Conservation (phyloP, 2,797 vertebrate species). For the Falco novaeseelandiae region DNA sequence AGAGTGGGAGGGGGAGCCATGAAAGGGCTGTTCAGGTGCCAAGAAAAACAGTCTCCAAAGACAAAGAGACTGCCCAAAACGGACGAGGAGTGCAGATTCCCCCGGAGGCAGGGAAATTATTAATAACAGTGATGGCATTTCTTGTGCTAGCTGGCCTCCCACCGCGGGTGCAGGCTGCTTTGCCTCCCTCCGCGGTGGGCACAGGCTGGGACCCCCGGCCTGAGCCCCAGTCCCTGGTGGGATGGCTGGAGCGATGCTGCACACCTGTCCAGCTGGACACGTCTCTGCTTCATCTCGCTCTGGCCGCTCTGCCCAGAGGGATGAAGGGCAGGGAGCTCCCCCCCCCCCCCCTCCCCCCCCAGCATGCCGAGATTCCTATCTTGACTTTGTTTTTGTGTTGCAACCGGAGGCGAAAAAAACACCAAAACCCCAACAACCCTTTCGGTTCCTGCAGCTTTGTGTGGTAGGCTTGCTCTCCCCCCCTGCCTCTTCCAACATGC, state of each 20-base stretch:
- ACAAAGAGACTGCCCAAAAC: conserved; percentile 28
- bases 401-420: not conserved
- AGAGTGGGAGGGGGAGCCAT: not conserved
- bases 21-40: not conserved
- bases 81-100: conserved; percentile 15
- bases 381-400: conserved; percentile 30
- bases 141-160: not conserved
- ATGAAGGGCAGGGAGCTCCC: not conserved
- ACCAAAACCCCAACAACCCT: not conserved
- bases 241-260: fast-evolving
- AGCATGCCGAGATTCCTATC: not conserved
- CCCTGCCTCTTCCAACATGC: not conserved
- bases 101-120: conserved; percentile 30
- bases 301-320: not conserved
- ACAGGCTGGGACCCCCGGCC: not conserved
- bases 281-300: not conserved
- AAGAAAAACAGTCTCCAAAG: not conserved
- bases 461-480: not conserved
- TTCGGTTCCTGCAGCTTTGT: conserved; percentile 6
- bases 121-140: not conserved
- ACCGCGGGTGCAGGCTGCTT: fast-evolving
- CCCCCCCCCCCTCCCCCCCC: not conserved
- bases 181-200: not conserved
- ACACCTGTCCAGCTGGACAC: not conserved
- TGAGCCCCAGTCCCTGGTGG: not conserved